Percentiles rank a stretch among this genome's conserved stretches.
phyloP scores from a whole-genome alignment of 2,888 invertebrate species.

The Itoplectis maculator region DNA sequence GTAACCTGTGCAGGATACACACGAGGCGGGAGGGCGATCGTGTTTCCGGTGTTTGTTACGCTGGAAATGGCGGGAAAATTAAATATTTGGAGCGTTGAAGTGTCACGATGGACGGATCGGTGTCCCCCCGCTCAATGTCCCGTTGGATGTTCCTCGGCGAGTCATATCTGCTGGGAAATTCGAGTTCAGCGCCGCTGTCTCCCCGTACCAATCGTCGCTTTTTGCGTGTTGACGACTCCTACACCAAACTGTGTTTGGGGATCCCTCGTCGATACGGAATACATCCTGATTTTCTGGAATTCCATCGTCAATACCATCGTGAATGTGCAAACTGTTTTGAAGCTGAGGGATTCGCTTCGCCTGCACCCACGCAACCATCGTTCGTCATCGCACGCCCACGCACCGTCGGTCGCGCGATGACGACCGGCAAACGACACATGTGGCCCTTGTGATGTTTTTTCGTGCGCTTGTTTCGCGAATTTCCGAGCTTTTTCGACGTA shows the following conservation, averaged over 20 bases:
- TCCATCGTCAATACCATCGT: constrained; percentile 49
- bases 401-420: not conserved
- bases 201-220: not conserved
- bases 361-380: too few species aligned
- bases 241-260: not conserved
- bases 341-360: constrained; percentile 11
- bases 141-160: constrained; percentile 2
- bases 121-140: constrained; percentile 13
- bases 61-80: not conserved
- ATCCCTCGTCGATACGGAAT: constrained; percentile 33
- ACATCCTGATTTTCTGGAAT: constrained; percentile 43
- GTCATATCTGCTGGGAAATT: constrained; percentile 6
- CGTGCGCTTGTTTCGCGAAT: constrained; percentile 36
- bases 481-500: constrained; percentile 48
- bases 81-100: not conserved
- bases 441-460: not conserved
- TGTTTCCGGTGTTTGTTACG: not conserved
- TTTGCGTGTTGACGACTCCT: constrained; percentile 32
- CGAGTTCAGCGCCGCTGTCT: not conserved
- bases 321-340: constrained; percentile 45
- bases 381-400: too few species aligned
- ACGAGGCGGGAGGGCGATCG: not conserved
- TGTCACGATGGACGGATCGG: not conserved
- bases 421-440: not conserved
- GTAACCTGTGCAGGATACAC: not conserved